Evolutionary conservation across 2,888 invertebrate species (phyloP).

Genomic region (Melanargia galathea): DNA sequence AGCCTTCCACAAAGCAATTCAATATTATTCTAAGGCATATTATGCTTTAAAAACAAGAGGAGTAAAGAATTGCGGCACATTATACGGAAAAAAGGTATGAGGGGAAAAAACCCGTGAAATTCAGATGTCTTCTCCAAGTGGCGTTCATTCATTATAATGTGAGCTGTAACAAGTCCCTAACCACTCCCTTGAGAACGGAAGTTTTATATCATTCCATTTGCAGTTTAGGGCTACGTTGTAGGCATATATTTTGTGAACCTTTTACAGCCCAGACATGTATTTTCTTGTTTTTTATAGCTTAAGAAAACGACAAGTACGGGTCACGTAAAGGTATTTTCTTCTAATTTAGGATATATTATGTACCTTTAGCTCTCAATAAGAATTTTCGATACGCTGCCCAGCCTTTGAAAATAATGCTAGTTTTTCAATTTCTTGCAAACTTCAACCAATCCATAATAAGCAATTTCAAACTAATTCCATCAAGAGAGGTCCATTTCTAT

Average conservation of each 20-base stretch:
- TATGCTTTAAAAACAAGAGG: background rate
- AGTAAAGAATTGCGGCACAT: constrained; percentile 7
- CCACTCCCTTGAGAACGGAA: constrained; percentile 30
- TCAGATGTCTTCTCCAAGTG: constrained; percentile 16
- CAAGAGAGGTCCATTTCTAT: too few species aligned
- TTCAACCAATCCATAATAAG: too few species aligned
- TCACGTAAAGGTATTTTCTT: background rate
- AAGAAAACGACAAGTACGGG: background rate
- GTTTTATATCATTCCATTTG: constrained; percentile 36
- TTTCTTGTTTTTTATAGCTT: constrained; percentile 15
- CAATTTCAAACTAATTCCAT: too few species aligned
- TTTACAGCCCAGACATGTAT: constrained; percentile 3
- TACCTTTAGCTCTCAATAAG: background rate
- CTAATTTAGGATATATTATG: background rate
- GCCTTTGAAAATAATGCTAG: too few species aligned
- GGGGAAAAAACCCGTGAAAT: constrained; percentile 13
- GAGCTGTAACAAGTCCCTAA: constrained; percentile 29
- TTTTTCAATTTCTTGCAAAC: too few species aligned
- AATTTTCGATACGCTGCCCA: too few species aligned
- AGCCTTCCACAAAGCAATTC: background rate
- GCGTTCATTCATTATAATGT: constrained; percentile 22
- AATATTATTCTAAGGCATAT: background rate
- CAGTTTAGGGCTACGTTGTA: constrained; percentile 26
- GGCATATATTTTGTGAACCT: constrained; percentile 24
- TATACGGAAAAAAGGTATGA: background rate